phyloP scores from a whole-genome alignment of 2,888 invertebrate species.

The Desoria tigrina region DNA sequence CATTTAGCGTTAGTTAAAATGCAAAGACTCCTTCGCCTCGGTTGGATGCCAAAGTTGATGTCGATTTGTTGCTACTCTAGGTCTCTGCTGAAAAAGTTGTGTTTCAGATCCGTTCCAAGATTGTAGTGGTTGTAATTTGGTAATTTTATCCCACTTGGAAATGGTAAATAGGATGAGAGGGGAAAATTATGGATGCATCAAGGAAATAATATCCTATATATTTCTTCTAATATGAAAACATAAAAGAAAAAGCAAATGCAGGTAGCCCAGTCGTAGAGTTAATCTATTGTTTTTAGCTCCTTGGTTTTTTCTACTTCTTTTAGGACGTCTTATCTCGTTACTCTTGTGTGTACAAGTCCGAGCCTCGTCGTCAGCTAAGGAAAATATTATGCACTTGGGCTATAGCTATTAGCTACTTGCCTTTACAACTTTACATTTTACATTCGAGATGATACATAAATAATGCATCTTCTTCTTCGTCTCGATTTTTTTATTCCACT shows the following conservation, averaged over 20 bases:
- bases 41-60: slow-evolving; percentile 12
- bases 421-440: too few species aligned
- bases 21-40: not conserved
- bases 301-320: not conserved
- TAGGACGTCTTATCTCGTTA: slow-evolving; percentile 1
- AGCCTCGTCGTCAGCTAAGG: too few species aligned
- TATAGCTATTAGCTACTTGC: slow-evolving; percentile 7
- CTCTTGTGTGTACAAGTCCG: not conserved
- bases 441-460: slow-evolving; percentile 1
- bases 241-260: slow-evolving; percentile 2
- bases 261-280: slow-evolving; percentile 10
- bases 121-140: slow-evolving; percentile 14
- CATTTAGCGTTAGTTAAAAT: slow-evolving; percentile 20
- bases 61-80: too few species aligned
- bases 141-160: slow-evolving; percentile 14
- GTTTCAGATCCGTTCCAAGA: too few species aligned
- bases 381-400: not conserved
- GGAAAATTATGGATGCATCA: too few species aligned
- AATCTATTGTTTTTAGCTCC: slow-evolving; percentile 4
- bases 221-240: too few species aligned
- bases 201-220: too few species aligned
- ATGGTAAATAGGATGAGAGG: too few species aligned
- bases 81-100: too few species aligned
- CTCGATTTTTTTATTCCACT: slow-evolving; percentile 2
- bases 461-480: slow-evolving; percentile 2